phyloP scores from a whole-genome alignment of 2,113 vertebrate species.

The Microtus pennsylvanicus region DNA sequence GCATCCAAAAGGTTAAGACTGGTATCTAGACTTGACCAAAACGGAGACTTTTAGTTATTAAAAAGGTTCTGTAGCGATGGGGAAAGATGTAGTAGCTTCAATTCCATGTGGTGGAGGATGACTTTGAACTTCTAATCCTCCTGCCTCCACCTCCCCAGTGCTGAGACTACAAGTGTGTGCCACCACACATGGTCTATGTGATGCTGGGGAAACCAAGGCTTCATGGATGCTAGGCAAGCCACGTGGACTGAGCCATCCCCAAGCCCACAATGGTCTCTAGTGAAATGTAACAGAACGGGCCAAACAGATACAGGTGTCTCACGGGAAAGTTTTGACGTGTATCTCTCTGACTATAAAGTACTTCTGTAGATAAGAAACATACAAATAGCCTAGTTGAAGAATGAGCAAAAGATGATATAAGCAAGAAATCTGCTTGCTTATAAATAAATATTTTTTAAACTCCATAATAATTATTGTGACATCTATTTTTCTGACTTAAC shows the following conservation, averaged over 20 bases:
- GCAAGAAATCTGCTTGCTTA: background rate
- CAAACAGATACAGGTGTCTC: background rate
- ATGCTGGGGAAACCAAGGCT: background rate
- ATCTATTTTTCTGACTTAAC: background rate
- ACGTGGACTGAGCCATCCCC: background rate
- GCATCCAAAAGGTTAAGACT: background rate
- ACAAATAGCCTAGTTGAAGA: constrained; percentile 17
- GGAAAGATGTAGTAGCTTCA: background rate
- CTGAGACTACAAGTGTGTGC: background rate
- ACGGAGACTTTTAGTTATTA: background rate
- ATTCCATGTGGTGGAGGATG: background rate
- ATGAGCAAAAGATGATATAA: background rate
- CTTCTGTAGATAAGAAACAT: background rate
- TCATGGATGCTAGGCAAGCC: background rate
- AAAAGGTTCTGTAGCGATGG: background rate
- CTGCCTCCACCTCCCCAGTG: background rate
- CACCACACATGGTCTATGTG: background rate
- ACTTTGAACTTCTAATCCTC: background rate
- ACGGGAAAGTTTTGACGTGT: background rate
- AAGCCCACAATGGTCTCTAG: too few species aligned
- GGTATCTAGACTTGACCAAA: background rate
- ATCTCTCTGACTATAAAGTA: background rate
- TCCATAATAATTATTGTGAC: background rate
- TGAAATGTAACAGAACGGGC: background rate
- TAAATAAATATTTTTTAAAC: background rate